Base-by-base conservation (phyloP, 1,140 invertebrate genomes). In the Caenorhabditis tropicalis region DNA sequence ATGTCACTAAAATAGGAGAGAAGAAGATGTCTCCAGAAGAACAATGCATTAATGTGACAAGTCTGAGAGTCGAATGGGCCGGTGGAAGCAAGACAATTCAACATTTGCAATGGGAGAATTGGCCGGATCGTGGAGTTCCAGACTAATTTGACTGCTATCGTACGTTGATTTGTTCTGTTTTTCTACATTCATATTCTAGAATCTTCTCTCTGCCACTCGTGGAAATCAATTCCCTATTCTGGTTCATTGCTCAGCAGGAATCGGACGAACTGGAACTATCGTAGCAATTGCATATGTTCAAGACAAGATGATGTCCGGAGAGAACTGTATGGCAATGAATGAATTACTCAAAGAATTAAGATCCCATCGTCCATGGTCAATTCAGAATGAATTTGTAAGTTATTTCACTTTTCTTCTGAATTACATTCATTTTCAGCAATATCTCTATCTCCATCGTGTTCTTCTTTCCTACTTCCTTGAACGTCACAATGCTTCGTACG, bases 111-210 rank as follows among this genome's bases (percentile, higher is more conserved):
- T 85, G 79, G 56, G 56, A 60, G 15, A 81, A 87, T 56, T 88
- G 88, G 88, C 88, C 88, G 19, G 88, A 89, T 82, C 85, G 85
- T 43, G 81, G 86, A 79, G 80, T 88, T 16, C 87, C 87, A 88
- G 4, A 58, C 39, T 16, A 39, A 48, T n/a, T 33, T 81, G 5
- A 87, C 87, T 24, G 87, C 82, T 21, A 80, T 88, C 9, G 60
- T 70, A 29, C 27, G 56, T 46, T 2, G 16, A 12, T 46, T 0
- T 46, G 0, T 9, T 16, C 16, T 46, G 43, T 46, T 46, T 46
- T 46, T 46, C 2, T 46, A 12, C 43, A 46, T 46, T 12, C 2
- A 46, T 12, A 6, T 29, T 39, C 2, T 33, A 70, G 60, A 65
- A 81, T 21, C 60, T 88, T 12, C 74, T 88, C 10, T 82, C 87